Evolutionary conservation across 2,888 invertebrate species (phyloP).

Genomic region (Macrosiphum euphorbiae): DNA sequence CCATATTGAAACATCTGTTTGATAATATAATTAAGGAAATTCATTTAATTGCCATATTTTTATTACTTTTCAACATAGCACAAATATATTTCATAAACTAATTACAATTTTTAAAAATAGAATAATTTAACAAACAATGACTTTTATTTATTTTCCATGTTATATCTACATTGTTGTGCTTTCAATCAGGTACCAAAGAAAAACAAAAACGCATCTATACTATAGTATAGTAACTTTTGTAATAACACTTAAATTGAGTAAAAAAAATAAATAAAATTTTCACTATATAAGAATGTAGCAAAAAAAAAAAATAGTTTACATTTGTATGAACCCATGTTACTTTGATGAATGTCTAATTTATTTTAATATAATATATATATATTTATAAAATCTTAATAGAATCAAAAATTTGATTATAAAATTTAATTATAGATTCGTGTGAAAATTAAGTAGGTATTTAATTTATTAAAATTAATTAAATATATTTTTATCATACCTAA

Average conservation of each 20-base stretch:
- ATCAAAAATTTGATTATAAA: neutral
- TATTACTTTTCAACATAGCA: neutral
- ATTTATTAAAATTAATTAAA: neutral
- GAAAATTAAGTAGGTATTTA: neutral
- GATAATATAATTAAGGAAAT: slow-evolving; percentile 35
- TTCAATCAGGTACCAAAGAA: neutral
- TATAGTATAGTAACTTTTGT: neutral
- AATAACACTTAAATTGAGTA: neutral
- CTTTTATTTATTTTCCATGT: neutral
- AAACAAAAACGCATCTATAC: neutral
- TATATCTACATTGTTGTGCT: neutral
- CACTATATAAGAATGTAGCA: neutral
- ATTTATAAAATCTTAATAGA: neutral
- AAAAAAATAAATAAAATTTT: neutral
- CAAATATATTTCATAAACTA: neutral
- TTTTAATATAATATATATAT: neutral
- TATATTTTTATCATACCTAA: neutral
- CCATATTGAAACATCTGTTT: slow-evolving; percentile 97
- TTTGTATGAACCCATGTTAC: neutral
- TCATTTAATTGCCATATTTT: neutral
- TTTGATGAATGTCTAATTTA: neutral
- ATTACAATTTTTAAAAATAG: neutral
- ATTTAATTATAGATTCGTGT: neutral
- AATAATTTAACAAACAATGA: neutral
- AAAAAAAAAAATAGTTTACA: neutral